A percentile compares a stretch with the other conserved stretches of the same genome.
These are phyloP conservation scores for Megalops cyprinoides DNA, from an alignment of 2,797 vertebrate species.

Conservation along the genomic window DNA sequence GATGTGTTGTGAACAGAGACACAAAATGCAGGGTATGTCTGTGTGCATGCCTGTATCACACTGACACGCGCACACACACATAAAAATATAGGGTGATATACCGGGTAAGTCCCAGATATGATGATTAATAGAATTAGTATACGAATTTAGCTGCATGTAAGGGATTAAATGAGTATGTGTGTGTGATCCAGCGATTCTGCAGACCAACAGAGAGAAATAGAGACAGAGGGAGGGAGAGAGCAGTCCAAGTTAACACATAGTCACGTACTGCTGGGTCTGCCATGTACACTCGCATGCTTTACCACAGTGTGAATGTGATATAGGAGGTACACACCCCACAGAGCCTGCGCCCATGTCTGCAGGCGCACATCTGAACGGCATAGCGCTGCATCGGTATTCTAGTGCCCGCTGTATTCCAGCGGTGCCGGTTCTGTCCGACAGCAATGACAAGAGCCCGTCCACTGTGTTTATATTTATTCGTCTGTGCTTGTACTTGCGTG, in stretches of 20 bases:
- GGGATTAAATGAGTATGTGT: neutral
- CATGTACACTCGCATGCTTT: neutral
- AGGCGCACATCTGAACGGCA: conserved; percentile 18
- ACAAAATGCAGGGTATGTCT: neutral
- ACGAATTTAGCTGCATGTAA: neutral
- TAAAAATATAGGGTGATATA: neutral
- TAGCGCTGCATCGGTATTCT: neutral
- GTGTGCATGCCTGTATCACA: neutral
- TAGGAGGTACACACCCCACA: conserved; percentile 4
- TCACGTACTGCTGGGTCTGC: neutral
- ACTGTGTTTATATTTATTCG: conserved; percentile 41
- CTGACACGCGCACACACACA: conserved; percentile 10
- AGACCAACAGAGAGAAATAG: neutral
- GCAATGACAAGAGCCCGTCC: conserved; percentile 36
- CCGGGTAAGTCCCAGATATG: neutral
- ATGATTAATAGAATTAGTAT: neutral
- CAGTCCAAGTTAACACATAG: neutral
- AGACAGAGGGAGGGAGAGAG: neutral
- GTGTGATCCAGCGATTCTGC: neutral
- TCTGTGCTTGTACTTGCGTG: conserved; percentile 37
- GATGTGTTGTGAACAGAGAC: neutral
- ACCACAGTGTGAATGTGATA: neutral
- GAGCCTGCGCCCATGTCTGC: conserved; percentile 36
- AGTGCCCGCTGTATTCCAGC: neutral
- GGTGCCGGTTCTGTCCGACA: neutral